Evolutionary conservation across 2,113 vertebrate genomes (phyloP).

Genomic region (Aptenodytes forsteri): DNA sequence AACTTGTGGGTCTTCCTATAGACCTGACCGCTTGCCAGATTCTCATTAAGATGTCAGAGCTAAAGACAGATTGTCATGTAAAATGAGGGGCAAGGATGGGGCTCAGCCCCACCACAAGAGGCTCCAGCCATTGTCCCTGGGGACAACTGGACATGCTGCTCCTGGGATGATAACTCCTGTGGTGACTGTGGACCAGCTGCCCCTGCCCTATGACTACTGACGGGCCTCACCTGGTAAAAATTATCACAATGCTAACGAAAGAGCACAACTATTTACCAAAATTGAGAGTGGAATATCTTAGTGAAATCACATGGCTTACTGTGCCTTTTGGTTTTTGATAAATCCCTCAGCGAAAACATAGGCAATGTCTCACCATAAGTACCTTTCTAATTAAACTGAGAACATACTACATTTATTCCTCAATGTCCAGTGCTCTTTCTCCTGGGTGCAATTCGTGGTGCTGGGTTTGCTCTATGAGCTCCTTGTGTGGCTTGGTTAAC

Average conservation of each 20-base stretch:
- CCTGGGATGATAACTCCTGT: not conserved
- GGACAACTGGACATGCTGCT: not conserved
- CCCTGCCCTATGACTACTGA: not conserved
- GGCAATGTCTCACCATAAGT: not conserved
- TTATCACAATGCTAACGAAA: not conserved
- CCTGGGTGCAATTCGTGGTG: not conserved
- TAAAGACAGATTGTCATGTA: not conserved
- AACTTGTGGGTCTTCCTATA: not conserved
- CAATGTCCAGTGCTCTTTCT: not conserved
- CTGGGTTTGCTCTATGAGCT: not conserved
- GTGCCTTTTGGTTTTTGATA: not conserved
- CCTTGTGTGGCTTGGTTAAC: not conserved
- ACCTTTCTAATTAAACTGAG: not conserved
- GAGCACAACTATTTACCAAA: not conserved
- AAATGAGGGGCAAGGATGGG: not conserved
- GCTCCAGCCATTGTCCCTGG: not conserved
- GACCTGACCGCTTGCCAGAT: not conserved
- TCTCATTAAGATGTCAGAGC: not conserved
- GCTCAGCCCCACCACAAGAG: rapidly evolving
- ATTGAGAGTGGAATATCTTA: not conserved
- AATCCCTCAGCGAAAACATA: not conserved
- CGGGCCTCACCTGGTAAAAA: not conserved
- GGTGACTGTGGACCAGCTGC: not conserved
- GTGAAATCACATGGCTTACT: not conserved
- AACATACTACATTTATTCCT: not conserved